A percentile compares a stretch with the other conserved stretches of the same genome.
Evolutionary conservation across 2,113 vertebrate genomes (phyloP).

Genomic region (Larimichthys polyactis): DNA sequence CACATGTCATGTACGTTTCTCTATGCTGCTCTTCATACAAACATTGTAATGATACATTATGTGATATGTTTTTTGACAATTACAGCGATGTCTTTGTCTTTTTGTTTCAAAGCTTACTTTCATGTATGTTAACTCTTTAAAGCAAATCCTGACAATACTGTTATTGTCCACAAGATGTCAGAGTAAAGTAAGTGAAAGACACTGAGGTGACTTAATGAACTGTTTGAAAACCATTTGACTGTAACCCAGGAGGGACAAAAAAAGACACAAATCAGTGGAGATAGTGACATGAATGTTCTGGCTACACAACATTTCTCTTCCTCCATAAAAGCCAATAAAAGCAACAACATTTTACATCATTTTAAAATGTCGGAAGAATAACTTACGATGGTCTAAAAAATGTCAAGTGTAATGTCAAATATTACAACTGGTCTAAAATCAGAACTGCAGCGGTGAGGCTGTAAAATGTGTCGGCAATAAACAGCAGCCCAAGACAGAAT

Average conservation of each 20-base stretch:
- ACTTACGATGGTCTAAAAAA: neutral
- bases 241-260: neutral
- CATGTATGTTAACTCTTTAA: neutral
- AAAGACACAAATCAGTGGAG: neutral
- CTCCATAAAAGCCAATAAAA: constrained; percentile 11
- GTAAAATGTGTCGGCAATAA: neutral
- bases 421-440: neutral
- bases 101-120: too few species aligned
- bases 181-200: constrained; percentile 16
- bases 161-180: constrained; percentile 58
- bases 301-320: neutral
- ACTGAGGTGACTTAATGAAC: neutral
- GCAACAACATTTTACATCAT: neutral
- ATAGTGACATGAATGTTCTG: neutral
- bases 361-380: neutral
- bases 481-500: neutral
- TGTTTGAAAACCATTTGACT: neutral
- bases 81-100: neutral
- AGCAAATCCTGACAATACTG: neutral
- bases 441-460: neutral
- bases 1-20: too few species aligned
- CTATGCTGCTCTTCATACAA: neutral
- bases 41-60: neutral
- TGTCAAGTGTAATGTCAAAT: neutral
- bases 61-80: neutral